Conservation (phyloP, 2,113 vertebrate genomes). For the Climacteris rufus region DNA sequence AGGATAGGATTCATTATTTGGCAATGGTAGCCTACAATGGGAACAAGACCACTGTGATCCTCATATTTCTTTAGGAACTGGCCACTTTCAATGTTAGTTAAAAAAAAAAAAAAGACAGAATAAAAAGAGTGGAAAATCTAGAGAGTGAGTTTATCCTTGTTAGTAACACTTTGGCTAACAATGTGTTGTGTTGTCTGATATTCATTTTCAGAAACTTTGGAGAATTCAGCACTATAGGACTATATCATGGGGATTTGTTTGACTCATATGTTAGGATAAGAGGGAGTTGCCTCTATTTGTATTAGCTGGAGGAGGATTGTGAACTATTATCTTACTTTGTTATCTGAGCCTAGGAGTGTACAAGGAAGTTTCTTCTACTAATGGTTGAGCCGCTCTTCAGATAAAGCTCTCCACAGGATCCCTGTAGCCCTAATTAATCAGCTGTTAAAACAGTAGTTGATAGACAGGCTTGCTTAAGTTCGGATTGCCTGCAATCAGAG, state of each 20-base stretch:
- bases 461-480: slow-evolving; percentile 78
- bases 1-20: neutral
- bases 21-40: neutral
- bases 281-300: slow-evolving; percentile 81
- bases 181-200: slow-evolving; percentile 20
- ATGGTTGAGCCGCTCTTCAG: slow-evolving; percentile 80
- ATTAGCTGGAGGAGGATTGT: slow-evolving; percentile 75
- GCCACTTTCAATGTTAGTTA: neutral
- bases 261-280: slow-evolving; percentile 69
- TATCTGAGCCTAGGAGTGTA: slow-evolving; percentile 83
- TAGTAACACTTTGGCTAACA: neutral
- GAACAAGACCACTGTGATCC: neutral
- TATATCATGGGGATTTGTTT: slow-evolving; percentile 46
- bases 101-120: neutral
- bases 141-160: neutral
- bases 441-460: slow-evolving; percentile 82
- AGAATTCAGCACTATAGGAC: slow-evolving; percentile 27
- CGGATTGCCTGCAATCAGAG: slow-evolving; percentile 78
- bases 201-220: slow-evolving; percentile 25
- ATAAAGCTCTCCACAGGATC: slow-evolving; percentile 78
- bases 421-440: slow-evolving; percentile 78
- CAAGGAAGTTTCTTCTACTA: slow-evolving; percentile 82
- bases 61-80: neutral
- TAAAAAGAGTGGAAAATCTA: neutral
- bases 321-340: slow-evolving; percentile 77